Evolutionary conservation across 2,888 invertebrate species (phyloP).

Genomic region (Drosophila cracens): DNA sequence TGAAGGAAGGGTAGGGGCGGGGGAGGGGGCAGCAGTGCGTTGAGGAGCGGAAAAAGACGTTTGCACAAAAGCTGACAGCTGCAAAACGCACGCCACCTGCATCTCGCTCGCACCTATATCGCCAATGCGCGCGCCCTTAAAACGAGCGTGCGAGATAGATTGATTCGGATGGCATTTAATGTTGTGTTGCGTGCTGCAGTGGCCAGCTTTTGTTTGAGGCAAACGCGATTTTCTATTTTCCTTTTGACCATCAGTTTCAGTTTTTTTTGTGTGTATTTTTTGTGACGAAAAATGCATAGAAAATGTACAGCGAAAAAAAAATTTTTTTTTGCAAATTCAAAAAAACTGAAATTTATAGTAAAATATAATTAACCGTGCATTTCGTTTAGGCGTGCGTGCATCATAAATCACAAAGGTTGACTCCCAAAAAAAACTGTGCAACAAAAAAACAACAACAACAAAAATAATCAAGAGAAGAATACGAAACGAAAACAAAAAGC

Average conservation of each 20-base stretch:
- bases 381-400: constrained; percentile 34
- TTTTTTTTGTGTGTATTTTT: constrained; percentile 76
- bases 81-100: constrained; percentile 68
- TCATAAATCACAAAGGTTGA: constrained; percentile 15
- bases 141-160: constrained; percentile 73
- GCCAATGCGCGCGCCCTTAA: constrained; percentile 74
- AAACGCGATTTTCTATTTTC: constrained; percentile 71
- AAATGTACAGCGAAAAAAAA: constrained; percentile 58
- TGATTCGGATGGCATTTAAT: constrained; percentile 57
- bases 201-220: constrained; percentile 48
- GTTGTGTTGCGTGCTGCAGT: constrained; percentile 51
- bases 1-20: not conserved
- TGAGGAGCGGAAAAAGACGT: constrained; percentile 44
- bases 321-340: constrained; percentile 35
- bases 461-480: constrained; percentile 49
- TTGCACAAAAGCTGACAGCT: constrained; percentile 66
- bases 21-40: constrained; percentile 45
- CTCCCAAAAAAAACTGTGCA: constrained; percentile 19
- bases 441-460: constrained; percentile 54
- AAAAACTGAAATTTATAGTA: constrained; percentile 33
- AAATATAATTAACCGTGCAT: constrained; percentile 4
- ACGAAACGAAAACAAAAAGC: constrained; percentile 27
- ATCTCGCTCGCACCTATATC: constrained; percentile 64
- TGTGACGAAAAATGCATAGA: constrained; percentile 73
- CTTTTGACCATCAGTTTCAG: constrained; percentile 58